These are phyloP conservation scores for Cyphomyrmex costatus DNA, from an alignment of 1,140 invertebrate genomes.

Conservation along the genomic window DNA sequence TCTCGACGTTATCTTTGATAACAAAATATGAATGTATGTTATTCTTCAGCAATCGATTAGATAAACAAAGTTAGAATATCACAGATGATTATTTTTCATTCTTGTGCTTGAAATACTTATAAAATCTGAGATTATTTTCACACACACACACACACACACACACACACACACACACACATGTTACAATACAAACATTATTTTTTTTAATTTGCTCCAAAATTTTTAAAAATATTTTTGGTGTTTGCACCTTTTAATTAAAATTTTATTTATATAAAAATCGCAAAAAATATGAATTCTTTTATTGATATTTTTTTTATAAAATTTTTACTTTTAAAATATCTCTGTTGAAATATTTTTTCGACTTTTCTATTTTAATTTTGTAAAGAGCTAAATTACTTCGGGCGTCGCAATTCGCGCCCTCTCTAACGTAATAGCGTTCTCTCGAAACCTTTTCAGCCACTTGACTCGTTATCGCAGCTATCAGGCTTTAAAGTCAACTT, in stretches of 20 bases:
- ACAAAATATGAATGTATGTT: neutral
- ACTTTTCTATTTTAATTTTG: neutral
- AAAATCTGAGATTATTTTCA: no score
- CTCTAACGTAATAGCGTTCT: neutral
- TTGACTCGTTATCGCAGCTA: constrained; percentile 42
- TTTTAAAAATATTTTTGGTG: neutral
- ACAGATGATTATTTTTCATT: constrained; percentile 10
- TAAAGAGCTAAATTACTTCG: neutral
- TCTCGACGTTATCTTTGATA: neutral
- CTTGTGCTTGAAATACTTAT: neutral
- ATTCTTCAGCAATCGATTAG: neutral
- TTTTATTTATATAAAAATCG: neutral
- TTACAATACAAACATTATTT: neutral
- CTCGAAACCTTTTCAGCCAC: constrained; percentile 1
- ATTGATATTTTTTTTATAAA: no score
- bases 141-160: no score
- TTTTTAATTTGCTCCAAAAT: neutral
- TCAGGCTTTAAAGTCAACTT: constrained; percentile 29
- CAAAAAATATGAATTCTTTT: neutral
- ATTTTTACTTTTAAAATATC: neutral
- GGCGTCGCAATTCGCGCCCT: neutral
- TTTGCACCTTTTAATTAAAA: neutral
- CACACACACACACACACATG: no score
- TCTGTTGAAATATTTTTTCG: neutral
- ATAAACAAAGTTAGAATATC: neutral